Evolutionary conservation across 64 coral and sea anemone species (phyloP).

Genomic region (Dendrophyllia cribrosa): DNA sequence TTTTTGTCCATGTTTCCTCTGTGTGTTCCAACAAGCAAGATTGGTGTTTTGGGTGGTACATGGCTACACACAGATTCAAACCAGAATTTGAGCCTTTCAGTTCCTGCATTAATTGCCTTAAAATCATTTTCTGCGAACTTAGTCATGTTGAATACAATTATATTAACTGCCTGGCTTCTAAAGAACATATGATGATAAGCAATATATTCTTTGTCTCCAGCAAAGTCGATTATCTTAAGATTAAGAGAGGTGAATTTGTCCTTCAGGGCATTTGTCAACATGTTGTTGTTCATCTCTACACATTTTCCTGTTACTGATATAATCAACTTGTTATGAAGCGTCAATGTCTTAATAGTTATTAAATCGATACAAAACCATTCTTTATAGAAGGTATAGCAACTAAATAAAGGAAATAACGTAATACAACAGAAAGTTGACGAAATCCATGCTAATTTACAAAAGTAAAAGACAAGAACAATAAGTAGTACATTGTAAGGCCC

Average conservation of each 20-base stretch:
- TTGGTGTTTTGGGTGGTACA: constrained; percentile 42
- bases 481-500: no score
- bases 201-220: constrained; percentile 75
- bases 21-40: constrained; percentile 84
- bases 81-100: constrained; percentile 65
- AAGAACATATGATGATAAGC: constrained; percentile 79
- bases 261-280: constrained; percentile 11
- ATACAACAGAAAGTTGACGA: no score
- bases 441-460: no score
- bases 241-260: constrained; percentile 41
- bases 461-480: no score
- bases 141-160: constrained; percentile 68
- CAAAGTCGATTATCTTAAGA: constrained; percentile 77
- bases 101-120: background rate
- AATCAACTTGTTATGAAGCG: background rate
- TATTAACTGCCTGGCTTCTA: constrained; percentile 38
- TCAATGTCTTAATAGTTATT: background rate
- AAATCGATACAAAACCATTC: background rate
- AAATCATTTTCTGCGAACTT: constrained; percentile 22
- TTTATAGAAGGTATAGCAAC: background rate
- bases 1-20: constrained; percentile 6
- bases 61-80: constrained; percentile 66
- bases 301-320: constrained; percentile 19
- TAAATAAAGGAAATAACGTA: background rate
- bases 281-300: background rate